Percentiles rank a stretch among this genome's conserved stretches.
Evolutionary conservation across 2,113 vertebrate species (phyloP).

Genomic region (Cervus canadensis): DNA sequence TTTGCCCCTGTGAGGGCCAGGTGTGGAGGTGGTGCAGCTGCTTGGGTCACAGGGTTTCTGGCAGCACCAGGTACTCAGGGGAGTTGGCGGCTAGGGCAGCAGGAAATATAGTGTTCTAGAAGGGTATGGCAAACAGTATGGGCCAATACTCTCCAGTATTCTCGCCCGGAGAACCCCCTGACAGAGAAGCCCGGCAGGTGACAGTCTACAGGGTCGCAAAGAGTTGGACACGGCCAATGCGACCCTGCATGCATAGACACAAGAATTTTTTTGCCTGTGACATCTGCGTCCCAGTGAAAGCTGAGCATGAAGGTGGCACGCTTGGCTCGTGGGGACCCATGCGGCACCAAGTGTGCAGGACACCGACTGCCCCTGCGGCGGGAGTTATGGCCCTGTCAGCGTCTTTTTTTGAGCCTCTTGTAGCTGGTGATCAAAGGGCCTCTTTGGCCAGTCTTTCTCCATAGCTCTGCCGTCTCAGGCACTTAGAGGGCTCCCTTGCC

Average conservation of each 20-base stretch:
- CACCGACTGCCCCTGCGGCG: background rate
- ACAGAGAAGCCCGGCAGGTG: background rate
- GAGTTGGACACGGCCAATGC: fast-evolving
- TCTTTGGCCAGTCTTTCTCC: background rate
- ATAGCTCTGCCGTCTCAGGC: background rate
- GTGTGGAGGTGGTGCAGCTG: background rate
- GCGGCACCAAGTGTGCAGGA: background rate
- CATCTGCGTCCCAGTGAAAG: background rate
- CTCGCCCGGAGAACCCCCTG: background rate
- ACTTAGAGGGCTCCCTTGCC: background rate
- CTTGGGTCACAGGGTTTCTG: background rate
- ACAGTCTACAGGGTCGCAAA: background rate
- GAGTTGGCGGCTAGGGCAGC: background rate
- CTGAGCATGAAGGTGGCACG: background rate
- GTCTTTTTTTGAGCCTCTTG: background rate
- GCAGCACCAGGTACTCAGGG: background rate
- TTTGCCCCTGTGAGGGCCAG: background rate
- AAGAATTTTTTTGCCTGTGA: background rate
- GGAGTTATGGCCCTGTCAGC: background rate
- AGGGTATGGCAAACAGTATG: background rate
- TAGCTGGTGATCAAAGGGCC: background rate
- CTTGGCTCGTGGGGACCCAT: background rate
- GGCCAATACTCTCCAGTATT: background rate
- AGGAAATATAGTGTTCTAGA: background rate
- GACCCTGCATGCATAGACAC: background rate